phyloP scores from a whole-genome alignment of 1,140 invertebrate genomes.

The Bombus waltoni region DNA sequence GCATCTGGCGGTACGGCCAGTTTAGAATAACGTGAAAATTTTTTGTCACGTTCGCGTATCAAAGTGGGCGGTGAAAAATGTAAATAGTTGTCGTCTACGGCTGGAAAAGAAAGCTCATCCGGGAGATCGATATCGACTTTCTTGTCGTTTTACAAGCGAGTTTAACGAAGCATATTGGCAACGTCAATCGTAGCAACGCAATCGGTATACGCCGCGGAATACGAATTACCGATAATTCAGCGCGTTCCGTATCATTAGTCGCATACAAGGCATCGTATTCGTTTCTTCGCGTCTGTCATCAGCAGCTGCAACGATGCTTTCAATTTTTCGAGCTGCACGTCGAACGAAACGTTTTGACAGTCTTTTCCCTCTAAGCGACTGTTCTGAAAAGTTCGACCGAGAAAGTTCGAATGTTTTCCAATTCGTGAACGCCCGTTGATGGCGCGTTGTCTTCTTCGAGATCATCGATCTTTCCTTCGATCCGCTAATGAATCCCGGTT shows the following conservation, averaged over 20 bases:
- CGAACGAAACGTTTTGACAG: neutral
- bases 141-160: neutral
- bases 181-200: neutral
- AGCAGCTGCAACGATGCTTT: neutral
- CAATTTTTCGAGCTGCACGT: neutral
- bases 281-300: neutral
- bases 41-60: neutral
- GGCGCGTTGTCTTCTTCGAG: neutral
- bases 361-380: neutral
- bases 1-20: too few relatives aligned
- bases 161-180: neutral
- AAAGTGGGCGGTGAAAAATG: neutral
- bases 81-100: neutral
- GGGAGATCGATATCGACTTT: constrained; percentile 12
- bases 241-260: constrained; percentile 27
- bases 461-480: constrained; percentile 20
- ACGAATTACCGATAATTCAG: constrained; percentile 1
- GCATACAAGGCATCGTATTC: constrained; percentile 1
- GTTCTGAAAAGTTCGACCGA: too few relatives aligned
- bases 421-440: too few relatives aligned
- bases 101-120: neutral
- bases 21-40: neutral
- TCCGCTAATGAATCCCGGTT: constrained; percentile 25
- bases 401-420: neutral
- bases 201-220: neutral